Base-by-base conservation (phyloP, 2,113 vertebrate genomes). In the Callipepla squamata region DNA sequence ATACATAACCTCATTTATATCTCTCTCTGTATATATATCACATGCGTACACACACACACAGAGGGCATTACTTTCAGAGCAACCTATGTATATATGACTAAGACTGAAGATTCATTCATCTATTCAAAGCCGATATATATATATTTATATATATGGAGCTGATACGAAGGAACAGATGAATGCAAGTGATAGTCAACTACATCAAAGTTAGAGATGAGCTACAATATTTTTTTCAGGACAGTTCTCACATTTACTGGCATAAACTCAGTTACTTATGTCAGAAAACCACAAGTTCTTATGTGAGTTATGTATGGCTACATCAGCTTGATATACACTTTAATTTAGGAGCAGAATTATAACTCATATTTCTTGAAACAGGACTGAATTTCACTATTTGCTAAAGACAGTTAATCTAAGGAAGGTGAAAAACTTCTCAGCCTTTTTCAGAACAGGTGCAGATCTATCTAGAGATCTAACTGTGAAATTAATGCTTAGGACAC, bases 141-240 rank as follows among this genome's bases (percentile, higher is more conserved):
- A 55, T 55, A 30, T 53, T 16, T 30, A 55, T 55, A 48, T 50
- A 50, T 50, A 23, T 25, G 23, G 7, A 28, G 18, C 55, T 58
- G 87, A 44, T 72, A 69, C 11, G 69, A n/a, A 70, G 25, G 26
- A 93, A 66, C n/a, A 50, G 40, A 63, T 82, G 75, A 94, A 69
- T 18, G 59, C 11, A 74, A 85, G 45, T 34, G 19, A 89, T 59
- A 79, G 81, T 62, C 57, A 92, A 89, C 8, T 36, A 62, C 42
- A 76, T 59, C 90, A 89, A 89, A 84, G 36, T 79, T 82, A 89
- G 74, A 87, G 26, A 90, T 69, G 19, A 80, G 58, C 9, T 42
- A 26, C 65, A 87, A 38, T 90, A 28, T 55, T 50, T 69, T 88
- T 69, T 92, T 87, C 63, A 73, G 10, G 53, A 73, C 42, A 55